These are phyloP conservation scores for Bilobella aurantiaca DNA, from an alignment of 1,140 invertebrate genomes.

Conservation along the genomic window DNA sequence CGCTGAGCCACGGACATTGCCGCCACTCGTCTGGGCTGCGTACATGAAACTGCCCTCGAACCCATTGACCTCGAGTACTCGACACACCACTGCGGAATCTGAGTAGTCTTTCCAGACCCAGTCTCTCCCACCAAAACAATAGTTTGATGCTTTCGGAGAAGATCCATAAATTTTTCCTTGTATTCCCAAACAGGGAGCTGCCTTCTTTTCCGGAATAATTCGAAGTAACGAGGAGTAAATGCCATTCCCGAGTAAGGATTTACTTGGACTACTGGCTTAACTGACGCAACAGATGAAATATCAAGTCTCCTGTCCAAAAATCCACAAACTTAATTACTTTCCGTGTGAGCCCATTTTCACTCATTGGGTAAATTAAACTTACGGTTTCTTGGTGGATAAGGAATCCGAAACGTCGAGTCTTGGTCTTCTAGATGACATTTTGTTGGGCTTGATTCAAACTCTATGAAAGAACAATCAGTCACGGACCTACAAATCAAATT, in stretches of 20 bases:
- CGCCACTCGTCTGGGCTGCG: conserved; percentile 92
- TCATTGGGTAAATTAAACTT: conserved; percentile 10
- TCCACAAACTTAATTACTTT: background rate
- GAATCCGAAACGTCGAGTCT: no score
- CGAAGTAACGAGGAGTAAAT: conserved; percentile 70
- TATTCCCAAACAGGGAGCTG: conserved; percentile 96
- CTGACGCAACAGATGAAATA: background rate
- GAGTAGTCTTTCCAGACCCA: conserved; percentile 95
- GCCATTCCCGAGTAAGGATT: conserved; percentile 64
- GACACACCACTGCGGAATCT: conserved; percentile 80
- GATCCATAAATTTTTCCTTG: conserved; percentile 85
- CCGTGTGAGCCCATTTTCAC: no score
- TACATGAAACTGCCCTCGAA: conserved; percentile 84
- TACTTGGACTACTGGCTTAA: conserved; percentile 46
- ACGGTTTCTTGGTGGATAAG: conserved; percentile 27
- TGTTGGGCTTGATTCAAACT: no score
- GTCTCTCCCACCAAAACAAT: conserved; percentile 94
- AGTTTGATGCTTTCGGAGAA: conserved; percentile 77
- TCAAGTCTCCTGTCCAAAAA: conserved; percentile 22
- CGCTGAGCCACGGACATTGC: conserved; percentile 98
- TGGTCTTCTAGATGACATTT: no score
- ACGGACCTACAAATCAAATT: no score
- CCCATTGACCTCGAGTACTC: conserved; percentile 68
- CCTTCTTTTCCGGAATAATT: conserved; percentile 76
- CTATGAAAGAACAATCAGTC: no score